phyloP scores from a whole-genome alignment of 2,113 vertebrate species.

The Micronycteris hirsuta region DNA sequence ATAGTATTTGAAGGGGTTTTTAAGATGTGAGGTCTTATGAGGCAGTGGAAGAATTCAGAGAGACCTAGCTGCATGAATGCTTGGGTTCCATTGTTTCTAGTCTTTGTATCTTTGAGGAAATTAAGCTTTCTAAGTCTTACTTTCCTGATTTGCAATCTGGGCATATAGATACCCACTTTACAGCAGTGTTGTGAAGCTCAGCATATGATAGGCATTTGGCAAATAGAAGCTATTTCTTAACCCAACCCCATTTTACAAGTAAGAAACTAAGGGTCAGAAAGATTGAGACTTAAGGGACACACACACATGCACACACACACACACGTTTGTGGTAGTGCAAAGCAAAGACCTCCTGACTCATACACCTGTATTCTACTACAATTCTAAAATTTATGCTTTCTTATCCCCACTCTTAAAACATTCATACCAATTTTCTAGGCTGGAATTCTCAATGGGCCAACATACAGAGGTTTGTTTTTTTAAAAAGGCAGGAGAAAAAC shows the following conservation, averaged over 20 bases:
- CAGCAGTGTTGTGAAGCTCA: neutral
- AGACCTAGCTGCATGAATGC: neutral
- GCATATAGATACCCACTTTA: neutral
- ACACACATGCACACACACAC: neutral
- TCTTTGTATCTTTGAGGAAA: neutral
- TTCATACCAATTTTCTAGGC: neutral
- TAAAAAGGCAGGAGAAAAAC: neutral
- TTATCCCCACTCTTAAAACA: neutral
- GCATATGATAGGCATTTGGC: neutral
- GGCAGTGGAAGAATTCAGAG: neutral
- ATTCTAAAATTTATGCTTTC: slow-evolving; percentile 7
- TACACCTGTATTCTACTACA: neutral
- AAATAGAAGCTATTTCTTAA: neutral
- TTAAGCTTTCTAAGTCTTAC: neutral
- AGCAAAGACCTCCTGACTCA: neutral
- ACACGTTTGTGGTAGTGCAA: neutral
- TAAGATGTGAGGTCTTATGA: neutral
- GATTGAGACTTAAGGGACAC: neutral
- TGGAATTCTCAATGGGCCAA: slow-evolving; percentile 8
- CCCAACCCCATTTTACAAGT: neutral
- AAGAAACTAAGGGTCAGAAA: slow-evolving; percentile 5
- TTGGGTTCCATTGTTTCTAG: neutral
- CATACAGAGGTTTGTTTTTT: slow-evolving; percentile 45
- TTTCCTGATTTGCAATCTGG: neutral
- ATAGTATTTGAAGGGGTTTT: neutral